Evolutionary conservation across 2,888 invertebrate genomes (phyloP).

Genomic region (Melanostoma mellinum): DNA sequence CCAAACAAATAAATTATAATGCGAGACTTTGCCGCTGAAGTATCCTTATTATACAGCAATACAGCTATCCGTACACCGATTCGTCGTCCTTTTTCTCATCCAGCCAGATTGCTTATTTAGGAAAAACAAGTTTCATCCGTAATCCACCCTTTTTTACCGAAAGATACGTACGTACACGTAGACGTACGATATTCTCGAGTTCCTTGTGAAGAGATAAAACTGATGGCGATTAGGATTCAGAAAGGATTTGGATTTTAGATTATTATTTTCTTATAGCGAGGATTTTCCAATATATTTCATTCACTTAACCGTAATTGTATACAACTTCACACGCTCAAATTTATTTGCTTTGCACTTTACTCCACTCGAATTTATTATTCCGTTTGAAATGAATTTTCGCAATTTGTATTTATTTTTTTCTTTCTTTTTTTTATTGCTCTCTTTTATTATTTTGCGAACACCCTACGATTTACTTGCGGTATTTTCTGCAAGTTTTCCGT

Average conservation of each 20-base stretch:
- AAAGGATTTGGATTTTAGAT: slow-evolving; percentile 16
- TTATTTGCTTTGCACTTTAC: no score
- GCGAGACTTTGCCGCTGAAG: slow-evolving; percentile 54
- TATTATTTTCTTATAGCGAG: slow-evolving; percentile 18
- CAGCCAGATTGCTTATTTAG: slow-evolving; percentile 5
- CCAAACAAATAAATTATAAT: slow-evolving; percentile 63
- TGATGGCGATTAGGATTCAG: slow-evolving; percentile 40
- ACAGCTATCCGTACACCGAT: neutral
- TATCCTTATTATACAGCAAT: slow-evolving; percentile 46
- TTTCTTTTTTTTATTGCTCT: slow-evolving; percentile 25
- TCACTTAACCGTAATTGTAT: slow-evolving; percentile 16
- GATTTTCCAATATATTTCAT: slow-evolving; percentile 24
- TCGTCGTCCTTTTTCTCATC: neutral
- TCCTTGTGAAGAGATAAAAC: slow-evolving; percentile 20
- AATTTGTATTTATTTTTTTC: neutral
- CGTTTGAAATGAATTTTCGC: slow-evolving; percentile 5
- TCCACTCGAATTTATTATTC: no score
- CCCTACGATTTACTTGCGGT: slow-evolving; percentile 27
- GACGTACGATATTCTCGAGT: neutral
- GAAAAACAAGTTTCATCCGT: slow-evolving; percentile 34
- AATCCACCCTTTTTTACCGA: slow-evolving; percentile 37
- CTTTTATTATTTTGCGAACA: slow-evolving; percentile 9
- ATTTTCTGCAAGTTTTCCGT: slow-evolving; percentile 41
- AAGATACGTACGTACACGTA: neutral
- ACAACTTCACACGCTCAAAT: no score